Base-by-base conservation (phyloP, 2,888 invertebrate genomes). In the Margaritifera margaritifera region DNA sequence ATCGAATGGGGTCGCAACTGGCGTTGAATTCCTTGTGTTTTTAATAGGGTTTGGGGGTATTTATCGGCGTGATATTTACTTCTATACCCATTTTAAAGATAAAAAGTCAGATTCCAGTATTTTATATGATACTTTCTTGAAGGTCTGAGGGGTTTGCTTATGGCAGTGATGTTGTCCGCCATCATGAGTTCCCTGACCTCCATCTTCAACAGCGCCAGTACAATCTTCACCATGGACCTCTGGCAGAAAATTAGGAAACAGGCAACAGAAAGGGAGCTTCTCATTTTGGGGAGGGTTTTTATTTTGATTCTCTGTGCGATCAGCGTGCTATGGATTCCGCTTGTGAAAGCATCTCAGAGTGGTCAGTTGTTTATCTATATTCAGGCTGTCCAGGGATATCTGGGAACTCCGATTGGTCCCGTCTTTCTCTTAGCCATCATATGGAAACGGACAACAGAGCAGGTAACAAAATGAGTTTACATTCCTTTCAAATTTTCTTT, bases 361-460 rank as follows among this genome's bases (percentile, higher is more conserved):
- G 85, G 85, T 1, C 81, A 83, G 62, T 69, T 85, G 27, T 85
- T 84, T 62, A 74, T 78, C 22, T 85, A 84, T 61, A 79, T 84
- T 52, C 82, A 83, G 60, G 79, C 81, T 1, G 72, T 83, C 3
- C 82, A 84, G 62, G 80, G 81, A 20, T 84, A 85, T 71, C 76
- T 85, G 0, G 84, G 82, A 52, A 74, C 81, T 15, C 85, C 85
- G 0, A 66, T 83, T 3, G 81, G 82, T 4, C 77, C 81, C 6
- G 58, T 84, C 15, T 85, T 84, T 58, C 67, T 84, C 22, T 64
- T 80, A 25, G 81, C 85, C 4, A 73, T 85, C 18, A 75, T 84
- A 57, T 85, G 83, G 82, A 77, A 74, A 66, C 61, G 81, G 24
- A 81, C 75, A 52, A 82, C 78, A 18, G 82, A 84, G 66, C 56